phyloP scores from a whole-genome alignment of 2,888 invertebrate genomes.

The Argyra leucocephala region DNA sequence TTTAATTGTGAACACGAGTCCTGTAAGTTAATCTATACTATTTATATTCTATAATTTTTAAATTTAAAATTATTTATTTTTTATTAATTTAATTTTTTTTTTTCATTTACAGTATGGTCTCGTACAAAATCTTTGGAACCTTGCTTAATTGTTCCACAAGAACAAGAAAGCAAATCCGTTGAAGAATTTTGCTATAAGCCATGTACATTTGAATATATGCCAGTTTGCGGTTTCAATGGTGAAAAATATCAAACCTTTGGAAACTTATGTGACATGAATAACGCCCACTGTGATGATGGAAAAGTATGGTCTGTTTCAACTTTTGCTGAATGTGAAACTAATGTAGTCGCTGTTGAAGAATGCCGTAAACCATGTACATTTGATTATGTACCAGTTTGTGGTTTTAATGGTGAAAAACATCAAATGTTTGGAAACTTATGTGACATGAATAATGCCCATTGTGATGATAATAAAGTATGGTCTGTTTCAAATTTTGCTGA shows the following conservation, averaged over 20 bases:
- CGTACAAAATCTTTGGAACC: not conserved
- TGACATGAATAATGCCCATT: constrained; percentile 8
- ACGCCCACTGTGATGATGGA: constrained; percentile 4
- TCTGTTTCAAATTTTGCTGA: not conserved
- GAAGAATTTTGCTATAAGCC: not conserved
- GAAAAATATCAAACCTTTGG: not conserved
- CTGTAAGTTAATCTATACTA: not conserved
- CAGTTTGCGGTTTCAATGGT: constrained; percentile 7
- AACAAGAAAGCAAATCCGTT: not conserved
- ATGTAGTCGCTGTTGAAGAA: not conserved
- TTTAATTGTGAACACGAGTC: not conserved
- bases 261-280: not conserved
- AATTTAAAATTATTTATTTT: not conserved
- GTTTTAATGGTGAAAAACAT: not conserved
- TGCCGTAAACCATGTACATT: not conserved
- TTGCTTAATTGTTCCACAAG: not conserved
- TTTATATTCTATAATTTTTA: not conserved
- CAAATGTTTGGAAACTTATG: not conserved
- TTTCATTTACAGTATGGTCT: not conserved
- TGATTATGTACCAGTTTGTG: not conserved
- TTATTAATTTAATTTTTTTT: not conserved
- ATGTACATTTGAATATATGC: not conserved
- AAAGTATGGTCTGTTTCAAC: not conserved
- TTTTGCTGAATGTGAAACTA: not conserved
- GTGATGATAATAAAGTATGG: constrained; percentile 7